These are phyloP conservation scores for Premnoplex brunnescens DNA, from an alignment of 2,797 vertebrate genomes.

Conservation along the genomic window DNA sequence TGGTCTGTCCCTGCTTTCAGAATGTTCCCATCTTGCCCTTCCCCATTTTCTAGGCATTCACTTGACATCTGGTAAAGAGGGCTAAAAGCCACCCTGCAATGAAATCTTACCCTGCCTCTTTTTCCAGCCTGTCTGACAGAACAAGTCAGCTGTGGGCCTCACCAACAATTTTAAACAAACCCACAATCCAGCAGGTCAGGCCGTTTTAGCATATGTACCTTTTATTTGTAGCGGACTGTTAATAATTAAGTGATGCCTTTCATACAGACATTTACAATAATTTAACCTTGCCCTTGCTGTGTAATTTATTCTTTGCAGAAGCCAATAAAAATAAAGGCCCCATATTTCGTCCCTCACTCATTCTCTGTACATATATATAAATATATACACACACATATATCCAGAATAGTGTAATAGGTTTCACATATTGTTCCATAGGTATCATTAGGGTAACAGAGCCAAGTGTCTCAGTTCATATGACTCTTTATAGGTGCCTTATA, in stretches of 20 bases:
- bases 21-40: not conserved
- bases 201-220: slow-evolving; percentile 60
- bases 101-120: slow-evolving; percentile 55
- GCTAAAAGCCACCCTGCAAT: slow-evolving; percentile 1
- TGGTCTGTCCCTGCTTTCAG: not conserved
- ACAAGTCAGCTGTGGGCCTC: slow-evolving; percentile 61
- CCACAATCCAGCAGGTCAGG: slow-evolving; percentile 41
- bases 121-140: slow-evolving; percentile 51
- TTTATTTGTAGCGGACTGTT: slow-evolving; percentile 67
- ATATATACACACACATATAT: not conserved
- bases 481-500: slow-evolving; percentile 67
- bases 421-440: slow-evolving; percentile 70
- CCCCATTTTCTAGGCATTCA: slow-evolving; percentile 6
- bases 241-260: slow-evolving; percentile 74
- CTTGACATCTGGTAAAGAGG: slow-evolving; percentile 38
- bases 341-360: slow-evolving; percentile 27
- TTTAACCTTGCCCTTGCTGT: slow-evolving; percentile 64
- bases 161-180: slow-evolving; percentile 25
- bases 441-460: slow-evolving; percentile 58
- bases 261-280: slow-evolving; percentile 71
- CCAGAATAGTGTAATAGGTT: slow-evolving; percentile 62
- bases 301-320: slow-evolving; percentile 66
- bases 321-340: slow-evolving; percentile 70
- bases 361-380: slow-evolving; percentile 36
- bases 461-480: slow-evolving; percentile 70